A percentile compares a stretch with the other conserved stretches of the same genome.
Conservation (phyloP, 2,113 vertebrate species). For the Siniperca chuatsi region DNA sequence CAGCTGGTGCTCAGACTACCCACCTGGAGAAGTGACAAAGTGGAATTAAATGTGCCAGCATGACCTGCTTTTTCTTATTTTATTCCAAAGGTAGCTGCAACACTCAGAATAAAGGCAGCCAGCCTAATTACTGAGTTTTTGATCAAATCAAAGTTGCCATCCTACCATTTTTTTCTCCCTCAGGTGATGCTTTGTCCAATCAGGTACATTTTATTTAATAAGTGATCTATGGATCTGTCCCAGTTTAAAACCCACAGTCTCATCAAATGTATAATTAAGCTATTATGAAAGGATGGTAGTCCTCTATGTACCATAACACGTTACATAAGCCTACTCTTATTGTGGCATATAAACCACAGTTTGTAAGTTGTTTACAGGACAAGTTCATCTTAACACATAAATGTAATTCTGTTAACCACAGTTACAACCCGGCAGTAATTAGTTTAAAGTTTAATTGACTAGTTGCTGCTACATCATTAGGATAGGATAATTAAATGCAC, state of each 20-base stretch:
- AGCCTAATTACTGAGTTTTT: constrained; percentile 36
- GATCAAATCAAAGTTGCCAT: constrained; percentile 23
- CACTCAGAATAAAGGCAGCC: constrained; percentile 31
- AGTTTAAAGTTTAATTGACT: constrained; percentile 18
- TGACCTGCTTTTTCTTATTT: constrained; percentile 42
- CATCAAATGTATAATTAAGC: constrained; percentile 11
- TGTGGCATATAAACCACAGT: background rate
- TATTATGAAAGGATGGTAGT: background rate
- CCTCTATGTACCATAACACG: constrained; percentile 4
- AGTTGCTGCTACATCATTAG: constrained; percentile 6
- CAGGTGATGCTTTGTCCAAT: constrained; percentile 11
- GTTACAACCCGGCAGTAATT: constrained; percentile 7
- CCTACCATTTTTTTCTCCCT: background rate
- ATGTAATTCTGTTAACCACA: constrained; percentile 11
- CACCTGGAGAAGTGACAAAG: constrained; percentile 52
- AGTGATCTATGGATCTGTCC: constrained; percentile 15
- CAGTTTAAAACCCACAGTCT: constrained; percentile 31
- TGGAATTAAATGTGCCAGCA: constrained; percentile 39
- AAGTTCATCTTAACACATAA: background rate
- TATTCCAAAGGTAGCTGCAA: constrained; percentile 7
- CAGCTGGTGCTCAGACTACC: constrained; percentile 34
- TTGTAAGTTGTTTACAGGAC: background rate
- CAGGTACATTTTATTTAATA: constrained; percentile 18
- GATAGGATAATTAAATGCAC: background rate
- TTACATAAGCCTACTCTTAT: background rate